Evolutionary conservation across 1,140 invertebrate species (phyloP), one percentile per base, ranked within the genome.

Genomic region (Drosophila ficusphila): DNA sequence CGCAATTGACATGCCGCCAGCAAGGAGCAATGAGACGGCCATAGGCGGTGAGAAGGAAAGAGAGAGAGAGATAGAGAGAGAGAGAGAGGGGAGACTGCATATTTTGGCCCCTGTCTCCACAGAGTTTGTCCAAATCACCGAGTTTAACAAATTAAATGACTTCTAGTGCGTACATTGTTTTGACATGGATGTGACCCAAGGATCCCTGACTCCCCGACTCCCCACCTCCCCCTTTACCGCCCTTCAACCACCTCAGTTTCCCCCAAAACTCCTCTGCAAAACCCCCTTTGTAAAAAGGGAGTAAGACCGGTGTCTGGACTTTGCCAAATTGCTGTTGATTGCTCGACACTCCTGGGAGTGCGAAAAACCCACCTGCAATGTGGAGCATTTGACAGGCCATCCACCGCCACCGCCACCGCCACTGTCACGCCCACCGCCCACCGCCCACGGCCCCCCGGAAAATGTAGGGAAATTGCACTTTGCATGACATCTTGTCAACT

Each of bases 71-170:
- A n/a, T n/a, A n/a, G n/a, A n/a, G n/a, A 21, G 18, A 27, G 25
- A 49, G 42, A 44, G 27, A 29, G 27, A 9, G 27, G 27, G 38
- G 19, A 18, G 8, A 18, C 5, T 42, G 19, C 27, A 29, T 9
- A 44, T 25, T 2, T 25, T 7, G n/a, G n/a, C 14, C 23, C 11
- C 36, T 23, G 21, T 38, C 38, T 48, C 36, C 34, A 38, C 18
- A 54, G 65, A 86, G 82, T 77, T 75, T 79, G 83, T 77, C 42
- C 62, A 78, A 90, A 86, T 90, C 86, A 81, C 73, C 73, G 79
- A 90, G 88, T 90, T 88, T 90, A 90, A 90, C 88, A 90, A 90
- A 90, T 90, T 90, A 90, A 90, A 90, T 90, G 88, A 90, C 88
- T 90, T 90, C 88, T 86, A 90, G 88, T 90, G 74, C 86, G 78